These are phyloP conservation scores for Chrysolina americana DNA, from an alignment of 2,888 invertebrate genomes.

Conservation along the genomic window DNA sequence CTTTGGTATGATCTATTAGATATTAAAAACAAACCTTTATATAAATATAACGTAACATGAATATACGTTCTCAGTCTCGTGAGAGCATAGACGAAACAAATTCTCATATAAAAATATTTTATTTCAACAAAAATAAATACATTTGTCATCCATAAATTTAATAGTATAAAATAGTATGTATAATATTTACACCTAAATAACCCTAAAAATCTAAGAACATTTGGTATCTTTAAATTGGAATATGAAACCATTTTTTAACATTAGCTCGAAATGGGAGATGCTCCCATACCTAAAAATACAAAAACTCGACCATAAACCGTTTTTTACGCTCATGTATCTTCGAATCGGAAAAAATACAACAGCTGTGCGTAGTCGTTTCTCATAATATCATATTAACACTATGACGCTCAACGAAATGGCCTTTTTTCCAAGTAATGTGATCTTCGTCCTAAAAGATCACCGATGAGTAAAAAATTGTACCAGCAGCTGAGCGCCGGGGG, in stretches of 20 bases:
- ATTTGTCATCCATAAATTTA: conserved; percentile 45
- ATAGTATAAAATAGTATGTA: conserved; percentile 46
- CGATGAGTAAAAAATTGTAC: conserved; percentile 56
- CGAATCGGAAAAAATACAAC: conserved; percentile 54
- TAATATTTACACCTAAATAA: conserved; percentile 45
- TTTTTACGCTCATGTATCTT: conserved; percentile 48
- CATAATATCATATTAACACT: conserved; percentile 66
- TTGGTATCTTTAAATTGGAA: conserved; percentile 49
- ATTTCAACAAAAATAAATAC: conserved; percentile 60
- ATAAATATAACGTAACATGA: not conserved
- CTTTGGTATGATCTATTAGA: too few relatives aligned
- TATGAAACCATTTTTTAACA: conserved; percentile 48
- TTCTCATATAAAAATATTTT: conserved; percentile 54
- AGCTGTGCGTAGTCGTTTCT: conserved; percentile 65
- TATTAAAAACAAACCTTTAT: not conserved
- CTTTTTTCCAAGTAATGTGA: conserved; percentile 45
- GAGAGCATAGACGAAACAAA: conserved; percentile 32
- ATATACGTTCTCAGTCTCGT: not conserved
- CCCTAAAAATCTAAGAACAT: conserved; percentile 41
- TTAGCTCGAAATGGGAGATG: conserved; percentile 49
- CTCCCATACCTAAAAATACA: conserved; percentile 47
- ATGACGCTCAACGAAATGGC: conserved; percentile 49
- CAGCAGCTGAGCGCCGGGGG: conserved; percentile 51
- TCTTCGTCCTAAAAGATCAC: conserved; percentile 59
- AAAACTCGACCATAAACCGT: conserved; percentile 43